Base-by-base conservation (phyloP, 1,140 invertebrate species). In the Ceratoteleas bidentatus region DNA sequence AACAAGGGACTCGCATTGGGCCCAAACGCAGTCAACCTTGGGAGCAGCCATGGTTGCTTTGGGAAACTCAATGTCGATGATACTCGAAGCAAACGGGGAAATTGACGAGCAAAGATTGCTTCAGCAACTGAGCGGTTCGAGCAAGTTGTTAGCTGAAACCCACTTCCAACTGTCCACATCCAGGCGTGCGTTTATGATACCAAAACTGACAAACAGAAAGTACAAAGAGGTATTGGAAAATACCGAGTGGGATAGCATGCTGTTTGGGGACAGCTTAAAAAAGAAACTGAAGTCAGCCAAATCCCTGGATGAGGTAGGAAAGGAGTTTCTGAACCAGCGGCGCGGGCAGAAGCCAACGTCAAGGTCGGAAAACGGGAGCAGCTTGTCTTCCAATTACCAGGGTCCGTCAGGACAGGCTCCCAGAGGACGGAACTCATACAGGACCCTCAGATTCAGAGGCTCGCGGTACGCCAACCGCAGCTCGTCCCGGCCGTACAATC, bases 301-400 rank as follows among this genome's bases (percentile, higher is more conserved):
- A 45, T 24, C 58, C 0, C 56, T 84, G 2, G 70, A 72, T 13
- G 79, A 76, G 38, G 13, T 73, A 5, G 62, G 79, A 4, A 60
- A 74, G 11, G 56, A 72, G 10, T 38, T 61, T 13, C 65, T 72
- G 50, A 58, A 34, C 3, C 56, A 58, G 50, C 43, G 47, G 6
- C 43, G 43, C 13, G 10, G 10, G 10, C 43, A 45, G 43, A 10
- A 45, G 43, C n/a, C 43, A 45, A 24, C 10, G 36, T 24, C 24
- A 9, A 34, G 11, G 7, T 50, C n/a, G 49, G 77, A 50, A 83
- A 85, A 80, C 72, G 81, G 64, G 68, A 76, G 53, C 43, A 53
- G 62, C 50, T 66, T 65, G 61, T 58, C 76, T 40, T 52, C 15
- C 10, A 60, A 65, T 5, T 16, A 40, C 45, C 54, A 68, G 50